Percentiles rank a stretch among this genome's conserved stretches.
These are phyloP conservation scores for Chymomyza fuscimana DNA, from an alignment of 2,888 invertebrate genomes.

Conservation along the genomic window DNA sequence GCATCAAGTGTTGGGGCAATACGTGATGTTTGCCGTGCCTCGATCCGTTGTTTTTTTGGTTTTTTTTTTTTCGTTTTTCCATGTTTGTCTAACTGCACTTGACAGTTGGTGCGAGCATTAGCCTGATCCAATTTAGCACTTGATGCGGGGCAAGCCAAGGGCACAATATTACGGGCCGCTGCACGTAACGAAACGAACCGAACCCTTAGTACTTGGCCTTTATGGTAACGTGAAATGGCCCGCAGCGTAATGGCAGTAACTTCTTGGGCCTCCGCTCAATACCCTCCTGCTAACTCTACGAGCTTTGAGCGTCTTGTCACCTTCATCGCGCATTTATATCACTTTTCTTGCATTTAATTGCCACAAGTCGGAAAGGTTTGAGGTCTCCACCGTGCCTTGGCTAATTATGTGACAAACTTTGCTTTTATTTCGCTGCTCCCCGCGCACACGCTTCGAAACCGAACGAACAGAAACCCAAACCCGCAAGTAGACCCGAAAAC, in stretches of 20 bases:
- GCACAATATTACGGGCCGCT: neutral
- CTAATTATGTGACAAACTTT: constrained; percentile 50
- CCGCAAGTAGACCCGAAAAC: neutral
- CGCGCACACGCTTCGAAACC: neutral
- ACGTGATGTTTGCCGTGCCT: constrained; percentile 20
- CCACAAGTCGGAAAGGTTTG: constrained; percentile 23
- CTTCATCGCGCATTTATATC: constrained; percentile 21
- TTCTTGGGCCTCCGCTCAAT: neutral
- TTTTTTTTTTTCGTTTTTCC: constrained; percentile 41
- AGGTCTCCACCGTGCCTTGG: constrained; percentile 22
- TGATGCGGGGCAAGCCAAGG: constrained; percentile 3
- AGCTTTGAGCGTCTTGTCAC: constrained; percentile 26
- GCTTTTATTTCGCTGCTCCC: constrained; percentile 31
- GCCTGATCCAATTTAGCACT: constrained; percentile 68
- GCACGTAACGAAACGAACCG: neutral
- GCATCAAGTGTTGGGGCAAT: constrained; percentile 63
- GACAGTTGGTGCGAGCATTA: constrained; percentile 69
- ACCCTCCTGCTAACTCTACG: neutral
- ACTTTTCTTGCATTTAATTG: constrained; percentile 64
- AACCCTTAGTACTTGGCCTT: constrained; percentile 31
- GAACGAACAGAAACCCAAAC: neutral
- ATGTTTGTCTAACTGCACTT: constrained; percentile 71
- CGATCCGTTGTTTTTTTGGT: neutral
- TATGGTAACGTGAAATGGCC: constrained; percentile 45
- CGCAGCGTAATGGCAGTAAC: constrained; percentile 15